Percentiles rank a stretch among this genome's conserved stretches.
Conservation (phyloP, 2,113 vertebrate species). For the Eptatretus burgeri region DNA sequence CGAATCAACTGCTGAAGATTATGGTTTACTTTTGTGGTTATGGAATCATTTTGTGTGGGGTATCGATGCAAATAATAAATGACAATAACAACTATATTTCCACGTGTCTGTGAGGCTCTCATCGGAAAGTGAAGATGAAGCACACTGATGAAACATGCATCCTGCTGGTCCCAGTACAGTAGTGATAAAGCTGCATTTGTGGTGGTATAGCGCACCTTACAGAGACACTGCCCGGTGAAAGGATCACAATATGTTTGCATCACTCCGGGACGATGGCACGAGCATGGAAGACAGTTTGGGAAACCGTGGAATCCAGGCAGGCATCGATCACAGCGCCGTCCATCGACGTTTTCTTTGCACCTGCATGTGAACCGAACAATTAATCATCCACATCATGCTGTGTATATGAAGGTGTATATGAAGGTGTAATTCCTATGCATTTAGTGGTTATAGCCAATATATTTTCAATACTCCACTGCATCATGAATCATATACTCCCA, state of each 20-base stretch:
- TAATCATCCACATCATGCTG: too few relatives aligned
- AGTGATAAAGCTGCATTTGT: fast-evolving
- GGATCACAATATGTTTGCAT: conserved; percentile 31
- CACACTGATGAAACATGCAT: background rate
- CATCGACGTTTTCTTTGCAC: conserved; percentile 47
- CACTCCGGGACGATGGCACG: conserved; percentile 48
- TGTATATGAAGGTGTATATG: too few relatives aligned
- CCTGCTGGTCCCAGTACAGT: fast-evolving
- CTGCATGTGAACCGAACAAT: conserved; percentile 15
- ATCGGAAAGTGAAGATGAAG: background rate
- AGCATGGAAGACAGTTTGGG: conserved; percentile 39
- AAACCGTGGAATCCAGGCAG: conserved; percentile 44
- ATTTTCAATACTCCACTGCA: too few relatives aligned
- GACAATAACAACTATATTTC: too few relatives aligned
- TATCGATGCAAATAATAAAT: too few relatives aligned
- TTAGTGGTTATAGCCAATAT: too few relatives aligned
- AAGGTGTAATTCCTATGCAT: too few relatives aligned
- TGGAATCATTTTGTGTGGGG: too few relatives aligned
- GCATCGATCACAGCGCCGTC: conserved; percentile 54
- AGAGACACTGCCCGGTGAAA: conserved; percentile 40
- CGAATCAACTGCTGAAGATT: too few relatives aligned
- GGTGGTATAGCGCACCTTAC: conserved; percentile 24
- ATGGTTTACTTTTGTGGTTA: too few relatives aligned
- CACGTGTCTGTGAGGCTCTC: too few relatives aligned
- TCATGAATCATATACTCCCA: too few relatives aligned